Conservation (phyloP, 1,140 invertebrate species). For the Hyposmocoma kahamanoa region DNA sequence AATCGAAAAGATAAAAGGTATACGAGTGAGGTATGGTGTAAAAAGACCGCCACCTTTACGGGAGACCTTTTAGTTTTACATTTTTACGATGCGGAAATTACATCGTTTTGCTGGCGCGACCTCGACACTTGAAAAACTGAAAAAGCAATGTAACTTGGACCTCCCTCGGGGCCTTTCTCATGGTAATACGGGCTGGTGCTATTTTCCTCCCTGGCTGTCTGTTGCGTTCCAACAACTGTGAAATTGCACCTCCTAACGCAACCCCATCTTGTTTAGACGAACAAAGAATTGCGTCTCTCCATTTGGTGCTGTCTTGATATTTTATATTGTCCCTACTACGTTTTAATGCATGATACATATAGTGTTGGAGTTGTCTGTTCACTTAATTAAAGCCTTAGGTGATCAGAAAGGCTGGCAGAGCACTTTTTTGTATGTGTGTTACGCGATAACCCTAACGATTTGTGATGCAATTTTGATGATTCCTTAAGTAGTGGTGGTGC, state of each 20-base stretch:
- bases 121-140: conserved; percentile 14
- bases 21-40: no score
- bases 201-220: conserved; percentile 17
- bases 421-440: no score
- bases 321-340: no score
- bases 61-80: neutral
- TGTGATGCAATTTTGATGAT: no score
- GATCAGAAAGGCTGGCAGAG: no score
- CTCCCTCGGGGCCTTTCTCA: conserved; percentile 22
- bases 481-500: no score
- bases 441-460: no score
- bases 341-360: no score
- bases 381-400: no score
- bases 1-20: no score
- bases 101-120: conserved; percentile 15
- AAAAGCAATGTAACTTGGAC: conserved; percentile 31
- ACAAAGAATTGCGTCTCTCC: neutral
- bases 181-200: conserved; percentile 26
- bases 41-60: neutral
- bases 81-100: conserved; percentile 12
- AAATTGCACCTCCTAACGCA: conserved; percentile 30
- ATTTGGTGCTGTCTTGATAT: no score
- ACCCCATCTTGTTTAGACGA: neutral
- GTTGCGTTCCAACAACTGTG: conserved; percentile 35
- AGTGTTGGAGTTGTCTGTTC: no score